Percentiles rank a stretch among this genome's conserved stretches.
phyloP scores from a whole-genome alignment of 2,888 invertebrate species.

The Ferdinandea cuprea region DNA sequence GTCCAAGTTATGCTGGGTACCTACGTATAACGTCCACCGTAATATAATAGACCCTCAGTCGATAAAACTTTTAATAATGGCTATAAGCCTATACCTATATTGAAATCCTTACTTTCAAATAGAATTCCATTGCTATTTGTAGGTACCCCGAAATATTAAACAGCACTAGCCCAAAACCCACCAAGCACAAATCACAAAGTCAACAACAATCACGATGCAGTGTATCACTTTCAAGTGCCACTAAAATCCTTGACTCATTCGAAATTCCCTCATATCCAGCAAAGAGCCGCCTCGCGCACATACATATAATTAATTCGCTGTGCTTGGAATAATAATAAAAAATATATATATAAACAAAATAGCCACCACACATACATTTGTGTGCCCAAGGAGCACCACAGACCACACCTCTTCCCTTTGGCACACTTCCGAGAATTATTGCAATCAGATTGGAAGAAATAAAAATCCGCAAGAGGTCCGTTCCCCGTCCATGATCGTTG shows the following conservation, averaged over 20 bases:
- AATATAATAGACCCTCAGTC: too few species aligned
- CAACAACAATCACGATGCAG: not conserved
- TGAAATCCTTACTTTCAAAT: too few species aligned
- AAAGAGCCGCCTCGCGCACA: conserved; percentile 11
- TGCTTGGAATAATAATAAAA: conserved; percentile 49
- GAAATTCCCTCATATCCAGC: conserved; percentile 23
- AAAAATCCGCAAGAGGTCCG: conserved; percentile 29
- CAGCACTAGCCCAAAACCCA: not conserved
- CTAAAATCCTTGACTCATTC: conserved; percentile 67
- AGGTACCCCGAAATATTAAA: not conserved
- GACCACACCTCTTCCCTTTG: conserved; percentile 54
- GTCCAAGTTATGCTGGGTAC: too few species aligned
- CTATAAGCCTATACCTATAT: too few species aligned
- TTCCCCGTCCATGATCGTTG: conserved; percentile 17
- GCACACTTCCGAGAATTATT: conserved; percentile 65
- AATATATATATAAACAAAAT: not conserved
- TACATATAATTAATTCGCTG: conserved; percentile 42
- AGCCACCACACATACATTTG: conserved; percentile 1
- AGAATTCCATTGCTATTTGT: too few species aligned
- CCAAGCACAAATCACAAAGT: not conserved
- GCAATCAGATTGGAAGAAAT: conserved; percentile 56
- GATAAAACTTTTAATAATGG: too few species aligned
- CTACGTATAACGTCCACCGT: too few species aligned
- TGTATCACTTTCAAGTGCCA: conserved; percentile 26
- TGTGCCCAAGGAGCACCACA: conserved; percentile 27